phyloP scores from a whole-genome alignment of 2,797 vertebrate species.

The Liasis olivaceus region DNA sequence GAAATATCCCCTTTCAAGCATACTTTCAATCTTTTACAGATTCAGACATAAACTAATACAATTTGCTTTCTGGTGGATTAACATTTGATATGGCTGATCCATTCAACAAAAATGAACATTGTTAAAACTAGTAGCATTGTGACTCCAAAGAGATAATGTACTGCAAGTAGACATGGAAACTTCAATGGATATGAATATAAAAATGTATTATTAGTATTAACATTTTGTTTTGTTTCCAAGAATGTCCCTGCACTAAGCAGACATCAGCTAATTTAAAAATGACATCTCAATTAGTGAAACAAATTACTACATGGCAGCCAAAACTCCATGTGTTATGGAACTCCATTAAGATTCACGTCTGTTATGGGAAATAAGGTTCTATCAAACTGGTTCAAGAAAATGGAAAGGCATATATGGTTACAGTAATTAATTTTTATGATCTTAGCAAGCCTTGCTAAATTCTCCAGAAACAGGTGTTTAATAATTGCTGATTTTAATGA shows the following conservation, averaged over 20 bases:
- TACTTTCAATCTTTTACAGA: not conserved
- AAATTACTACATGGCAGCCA: not conserved
- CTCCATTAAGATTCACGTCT: constrained; percentile 20
- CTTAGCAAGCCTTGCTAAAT: constrained; percentile 9
- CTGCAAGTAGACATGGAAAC: not conserved
- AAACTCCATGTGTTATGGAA: not conserved
- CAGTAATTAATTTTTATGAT: constrained; percentile 20
- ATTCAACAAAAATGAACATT: not conserved
- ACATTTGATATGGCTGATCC: not conserved
- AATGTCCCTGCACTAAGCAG: not conserved
- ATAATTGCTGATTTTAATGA: constrained; percentile 4
- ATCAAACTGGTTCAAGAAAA: constrained; percentile 8
- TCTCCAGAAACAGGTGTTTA: constrained; percentile 6
- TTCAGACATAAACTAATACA: not conserved
- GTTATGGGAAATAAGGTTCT: constrained; percentile 9
- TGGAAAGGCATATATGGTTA: not conserved
- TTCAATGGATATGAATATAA: not conserved
- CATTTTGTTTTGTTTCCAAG: not conserved
- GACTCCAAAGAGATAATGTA: not conserved
- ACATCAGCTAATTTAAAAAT: constrained; percentile 9
- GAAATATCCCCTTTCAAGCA: not conserved
- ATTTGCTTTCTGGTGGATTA: not conserved
- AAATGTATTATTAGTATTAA: constrained; percentile 10
- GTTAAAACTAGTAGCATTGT: not conserved
- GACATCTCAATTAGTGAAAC: not conserved